Evolutionary conservation across 2,888 invertebrate genomes (phyloP).

Genomic region (Drosophila incognita): DNA sequence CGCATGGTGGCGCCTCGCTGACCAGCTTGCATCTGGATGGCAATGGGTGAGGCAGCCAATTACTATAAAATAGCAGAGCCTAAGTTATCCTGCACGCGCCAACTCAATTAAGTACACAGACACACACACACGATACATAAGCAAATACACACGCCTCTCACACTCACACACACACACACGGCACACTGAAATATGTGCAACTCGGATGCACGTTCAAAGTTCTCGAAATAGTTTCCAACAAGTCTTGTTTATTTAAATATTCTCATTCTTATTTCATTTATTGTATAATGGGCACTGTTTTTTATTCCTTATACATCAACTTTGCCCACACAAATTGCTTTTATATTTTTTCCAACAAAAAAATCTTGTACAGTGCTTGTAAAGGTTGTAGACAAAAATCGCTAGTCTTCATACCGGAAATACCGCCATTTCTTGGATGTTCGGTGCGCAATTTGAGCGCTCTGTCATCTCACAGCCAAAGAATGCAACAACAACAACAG

Average conservation of each 20-base stretch:
- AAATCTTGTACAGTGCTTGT: slow-evolving; percentile 82
- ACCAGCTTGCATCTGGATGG: slow-evolving; percentile 82
- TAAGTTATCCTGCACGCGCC: slow-evolving; percentile 49
- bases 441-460: slow-evolving; percentile 84
- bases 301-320: neutral
- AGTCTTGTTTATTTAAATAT: neutral
- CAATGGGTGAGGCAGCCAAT: slow-evolving; percentile 60
- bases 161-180: slow-evolving; percentile 14
- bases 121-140: slow-evolving; percentile 2
- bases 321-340: neutral
- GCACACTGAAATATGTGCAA: neutral
- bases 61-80: slow-evolving; percentile 4
- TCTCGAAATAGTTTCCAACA: neutral
- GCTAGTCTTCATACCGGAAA: slow-evolving; percentile 83
- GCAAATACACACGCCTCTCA: slow-evolving; percentile 4
- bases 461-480: slow-evolving; percentile 74
- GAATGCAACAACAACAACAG: slow-evolving; percentile 76
- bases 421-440: slow-evolving; percentile 85
- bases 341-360: slow-evolving; percentile 7
- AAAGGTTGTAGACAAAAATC: slow-evolving; percentile 84
- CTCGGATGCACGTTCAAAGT: slow-evolving; percentile 4
- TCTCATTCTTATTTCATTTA: slow-evolving; percentile 5
- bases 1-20: slow-evolving; percentile 82
- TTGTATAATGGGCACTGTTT: slow-evolving; percentile 4
- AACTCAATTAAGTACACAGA: slow-evolving; percentile 33